These are phyloP conservation scores for Mastomys natalensis DNA, from an alignment of 2,113 vertebrate species.

Conservation along the genomic window DNA sequence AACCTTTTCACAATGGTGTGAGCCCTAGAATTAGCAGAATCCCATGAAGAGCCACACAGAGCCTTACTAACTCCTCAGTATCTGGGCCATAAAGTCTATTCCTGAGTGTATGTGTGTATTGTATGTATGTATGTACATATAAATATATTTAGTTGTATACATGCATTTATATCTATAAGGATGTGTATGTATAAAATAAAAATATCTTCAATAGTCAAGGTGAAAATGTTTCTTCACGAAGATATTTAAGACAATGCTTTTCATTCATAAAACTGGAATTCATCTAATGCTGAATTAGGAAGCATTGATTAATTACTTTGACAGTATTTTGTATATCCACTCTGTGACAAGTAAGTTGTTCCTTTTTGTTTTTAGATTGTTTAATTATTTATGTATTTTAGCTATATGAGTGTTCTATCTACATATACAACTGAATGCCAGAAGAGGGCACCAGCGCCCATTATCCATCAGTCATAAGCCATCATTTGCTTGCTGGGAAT, in stretches of 20 bases:
- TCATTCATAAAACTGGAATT: not conserved
- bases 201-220: not conserved
- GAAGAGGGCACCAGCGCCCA: not conserved
- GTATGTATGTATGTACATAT: not conserved
- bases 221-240: not conserved
- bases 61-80: not conserved
- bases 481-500: not conserved
- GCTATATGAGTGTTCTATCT: not conserved
- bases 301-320: not conserved
- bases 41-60: not conserved
- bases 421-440: not conserved
- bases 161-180: not conserved
- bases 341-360: not conserved
- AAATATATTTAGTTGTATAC: not conserved
- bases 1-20: not conserved
- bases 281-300: not conserved
- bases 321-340: not conserved
- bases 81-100: not conserved
- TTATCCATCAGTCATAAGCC: not conserved
- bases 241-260: not conserved
- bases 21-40: not conserved
- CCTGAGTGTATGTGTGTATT: not conserved
- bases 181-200: not conserved
- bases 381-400: not conserved
- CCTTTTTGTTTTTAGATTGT: not conserved